Evolutionary conservation across 2,113 vertebrate species (phyloP).

Genomic region (Nerophis lumbriciformis): DNA sequence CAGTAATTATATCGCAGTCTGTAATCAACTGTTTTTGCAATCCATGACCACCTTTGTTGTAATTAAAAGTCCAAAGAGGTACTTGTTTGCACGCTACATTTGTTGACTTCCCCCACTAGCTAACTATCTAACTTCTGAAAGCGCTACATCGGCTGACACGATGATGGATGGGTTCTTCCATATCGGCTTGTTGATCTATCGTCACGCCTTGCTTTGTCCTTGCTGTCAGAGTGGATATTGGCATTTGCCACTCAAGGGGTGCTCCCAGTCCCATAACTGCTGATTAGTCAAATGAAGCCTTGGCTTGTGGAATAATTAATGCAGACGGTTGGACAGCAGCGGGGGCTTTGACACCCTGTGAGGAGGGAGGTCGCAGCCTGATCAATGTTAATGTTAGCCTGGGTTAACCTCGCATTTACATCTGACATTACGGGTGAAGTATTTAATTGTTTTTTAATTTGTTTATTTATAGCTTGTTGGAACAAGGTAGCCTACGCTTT

Average conservation of each 20-base stretch:
- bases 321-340: slow-evolving; percentile 56
- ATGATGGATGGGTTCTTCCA: slow-evolving; percentile 85
- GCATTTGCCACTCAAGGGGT: slow-evolving; percentile 87
- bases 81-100: slow-evolving; percentile 68
- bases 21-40: background rate
- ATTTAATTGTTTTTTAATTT: slow-evolving; percentile 50
- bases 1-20: no score
- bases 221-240: slow-evolving; percentile 78
- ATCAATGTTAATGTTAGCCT: slow-evolving; percentile 75
- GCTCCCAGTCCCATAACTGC: slow-evolving; percentile 72
- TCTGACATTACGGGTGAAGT: slow-evolving; percentile 53
- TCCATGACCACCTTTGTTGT: slow-evolving; percentile 29
- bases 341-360: slow-evolving; percentile 38
- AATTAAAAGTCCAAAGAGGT: slow-evolving; percentile 53
- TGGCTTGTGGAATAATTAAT: slow-evolving; percentile 80
- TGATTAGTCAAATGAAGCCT: slow-evolving; percentile 84
- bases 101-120: slow-evolving; percentile 29
- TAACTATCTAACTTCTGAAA: slow-evolving; percentile 51
- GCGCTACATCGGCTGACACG: slow-evolving; percentile 75
- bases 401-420: slow-evolving; percentile 66
- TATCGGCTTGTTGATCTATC: slow-evolving; percentile 87
- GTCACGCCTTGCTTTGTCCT: slow-evolving; percentile 41
- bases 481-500: slow-evolving; percentile 7
- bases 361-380: slow-evolving; percentile 45
- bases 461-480: slow-evolving; percentile 48